Percentiles rank a stretch among this genome's conserved stretches.
Conservation (phyloP, 2,888 invertebrate species). For the Parnassius apollo region DNA sequence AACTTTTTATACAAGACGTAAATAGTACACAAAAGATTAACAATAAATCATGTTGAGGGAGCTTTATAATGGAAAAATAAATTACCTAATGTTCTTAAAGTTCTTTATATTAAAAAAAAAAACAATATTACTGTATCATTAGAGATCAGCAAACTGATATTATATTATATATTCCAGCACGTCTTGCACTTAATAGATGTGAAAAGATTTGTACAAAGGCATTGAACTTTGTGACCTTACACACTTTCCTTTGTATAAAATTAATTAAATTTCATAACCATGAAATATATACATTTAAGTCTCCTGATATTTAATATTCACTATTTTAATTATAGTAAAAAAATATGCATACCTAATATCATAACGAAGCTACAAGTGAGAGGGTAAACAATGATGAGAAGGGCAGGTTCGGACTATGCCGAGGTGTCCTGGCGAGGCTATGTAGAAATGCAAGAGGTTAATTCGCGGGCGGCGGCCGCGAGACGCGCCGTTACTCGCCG, state of each 20-base stretch:
- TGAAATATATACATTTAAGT: constrained; percentile 78
- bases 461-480: constrained; percentile 43
- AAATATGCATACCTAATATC: constrained; percentile 81
- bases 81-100: constrained; percentile 54
- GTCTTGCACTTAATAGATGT: constrained; percentile 53
- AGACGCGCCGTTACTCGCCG: constrained; percentile 48
- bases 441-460: constrained; percentile 58
- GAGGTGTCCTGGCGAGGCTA: constrained; percentile 67
- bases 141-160: constrained; percentile 69
- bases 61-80: constrained; percentile 57
- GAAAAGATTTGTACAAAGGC: constrained; percentile 59
- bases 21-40: constrained; percentile 73
- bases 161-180: constrained; percentile 43
- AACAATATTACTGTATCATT: constrained; percentile 58
- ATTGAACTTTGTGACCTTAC: constrained; percentile 64
- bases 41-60: constrained; percentile 58
- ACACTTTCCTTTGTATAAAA: constrained; percentile 76
- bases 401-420: constrained; percentile 54
- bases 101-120: constrained; percentile 50
- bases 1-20: constrained; percentile 77
- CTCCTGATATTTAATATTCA: constrained; percentile 65
- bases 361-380: constrained; percentile 78
- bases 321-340: constrained; percentile 77
- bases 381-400: constrained; percentile 66
- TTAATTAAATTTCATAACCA: constrained; percentile 75